Conservation (phyloP, 2,888 invertebrate genomes). For the Odontomyia ornata region DNA sequence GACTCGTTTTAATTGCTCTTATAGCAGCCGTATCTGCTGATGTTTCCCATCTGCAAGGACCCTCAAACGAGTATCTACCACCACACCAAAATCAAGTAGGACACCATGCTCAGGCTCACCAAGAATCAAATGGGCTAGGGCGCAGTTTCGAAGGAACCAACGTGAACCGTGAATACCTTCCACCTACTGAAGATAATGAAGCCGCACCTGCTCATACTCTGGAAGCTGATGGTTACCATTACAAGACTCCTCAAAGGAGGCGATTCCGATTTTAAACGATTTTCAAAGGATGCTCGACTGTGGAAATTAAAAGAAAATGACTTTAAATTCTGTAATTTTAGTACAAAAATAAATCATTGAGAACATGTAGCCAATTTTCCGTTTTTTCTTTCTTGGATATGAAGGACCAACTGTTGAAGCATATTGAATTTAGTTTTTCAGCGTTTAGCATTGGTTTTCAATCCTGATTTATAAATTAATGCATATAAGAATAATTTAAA, state of each 20-base stretch:
- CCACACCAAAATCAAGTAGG: background rate
- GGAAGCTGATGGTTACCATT: slow-evolving; percentile 21
- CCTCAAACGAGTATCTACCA: slow-evolving; percentile 5
- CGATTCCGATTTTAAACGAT: background rate
- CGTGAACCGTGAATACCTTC: slow-evolving; percentile 22
- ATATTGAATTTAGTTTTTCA: no score
- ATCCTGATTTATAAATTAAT: no score
- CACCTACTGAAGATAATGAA: background rate
- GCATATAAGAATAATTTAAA: no score
- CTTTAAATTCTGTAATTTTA: no score
- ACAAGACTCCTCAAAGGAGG: background rate
- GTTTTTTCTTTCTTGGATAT: no score
- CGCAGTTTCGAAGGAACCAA: background rate
- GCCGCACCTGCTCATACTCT: slow-evolving; percentile 7
- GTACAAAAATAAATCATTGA: no score
- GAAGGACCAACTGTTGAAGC: no score
- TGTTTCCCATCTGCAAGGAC: background rate
- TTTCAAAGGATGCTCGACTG: background rate
- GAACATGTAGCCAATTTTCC: no score
- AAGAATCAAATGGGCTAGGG: background rate
- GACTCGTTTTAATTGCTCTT: background rate
- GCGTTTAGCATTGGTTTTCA: no score
- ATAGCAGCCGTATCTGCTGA: background rate
- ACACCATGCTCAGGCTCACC: background rate
- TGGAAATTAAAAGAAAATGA: no score